A percentile compares a stretch with the other conserved stretches of the same genome.
Evolutionary conservation across 2,113 vertebrate species (phyloP).

Genomic region (Fregetta grallaria): DNA sequence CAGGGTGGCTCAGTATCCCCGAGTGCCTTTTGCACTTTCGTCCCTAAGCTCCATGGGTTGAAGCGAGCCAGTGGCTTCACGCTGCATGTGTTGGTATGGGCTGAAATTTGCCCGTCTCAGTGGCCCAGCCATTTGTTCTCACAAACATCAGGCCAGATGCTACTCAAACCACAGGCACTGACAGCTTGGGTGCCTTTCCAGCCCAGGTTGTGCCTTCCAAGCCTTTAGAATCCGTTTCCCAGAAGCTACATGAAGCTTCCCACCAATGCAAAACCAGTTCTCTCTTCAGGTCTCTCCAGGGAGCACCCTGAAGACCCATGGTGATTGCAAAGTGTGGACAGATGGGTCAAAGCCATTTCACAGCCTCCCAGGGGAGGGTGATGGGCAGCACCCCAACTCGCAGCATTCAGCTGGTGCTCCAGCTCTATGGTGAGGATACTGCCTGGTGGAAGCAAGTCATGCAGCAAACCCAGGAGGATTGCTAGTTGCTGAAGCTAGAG

Average conservation of each 20-base stretch:
- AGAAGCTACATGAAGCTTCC: background rate
- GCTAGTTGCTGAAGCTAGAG: background rate
- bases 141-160: background rate
- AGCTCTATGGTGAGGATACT: background rate
- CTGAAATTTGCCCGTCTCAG: background rate
- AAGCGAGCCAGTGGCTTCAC: background rate
- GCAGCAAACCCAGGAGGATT: background rate
- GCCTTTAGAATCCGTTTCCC: background rate
- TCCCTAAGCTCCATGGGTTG: background rate
- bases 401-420: background rate
- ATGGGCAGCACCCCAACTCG: background rate
- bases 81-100: background rate
- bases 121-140: background rate
- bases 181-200: background rate
- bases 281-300: background rate
- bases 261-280: background rate
- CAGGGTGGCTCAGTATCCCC: background rate
- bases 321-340: background rate
- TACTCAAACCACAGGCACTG: background rate
- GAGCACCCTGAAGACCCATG: background rate
- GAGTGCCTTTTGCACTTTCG: fast-evolving
- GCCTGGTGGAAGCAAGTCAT: background rate
- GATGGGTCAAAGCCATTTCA: background rate
- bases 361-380: background rate
- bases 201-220: background rate